Evolutionary conservation across 2,797 vertebrate genomes (phyloP).

Genomic region (Bradypus variegatus): DNA sequence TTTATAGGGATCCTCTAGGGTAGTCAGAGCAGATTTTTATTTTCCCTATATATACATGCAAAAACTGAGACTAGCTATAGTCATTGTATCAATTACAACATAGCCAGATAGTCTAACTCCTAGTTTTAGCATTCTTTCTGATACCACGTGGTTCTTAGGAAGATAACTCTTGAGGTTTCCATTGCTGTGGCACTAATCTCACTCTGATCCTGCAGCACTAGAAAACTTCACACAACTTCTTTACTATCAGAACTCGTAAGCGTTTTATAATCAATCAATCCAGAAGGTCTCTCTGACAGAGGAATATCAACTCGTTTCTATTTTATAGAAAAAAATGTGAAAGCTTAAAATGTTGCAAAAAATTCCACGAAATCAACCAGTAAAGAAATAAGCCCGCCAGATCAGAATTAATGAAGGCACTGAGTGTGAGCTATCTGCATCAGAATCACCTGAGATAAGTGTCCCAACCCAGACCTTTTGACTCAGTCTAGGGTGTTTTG

Average conservation of each 20-base stretch:
- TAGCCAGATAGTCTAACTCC: background rate
- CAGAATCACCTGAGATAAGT: background rate
- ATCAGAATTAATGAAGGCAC: background rate
- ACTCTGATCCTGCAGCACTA: background rate
- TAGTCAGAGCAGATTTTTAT: background rate
- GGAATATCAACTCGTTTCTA: background rate
- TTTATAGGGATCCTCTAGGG: background rate
- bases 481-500: background rate
- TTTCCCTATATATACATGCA: background rate
- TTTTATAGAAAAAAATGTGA: background rate
- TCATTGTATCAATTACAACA: background rate
- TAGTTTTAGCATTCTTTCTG: background rate
- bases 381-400: background rate
- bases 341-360: background rate
- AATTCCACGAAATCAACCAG: background rate
- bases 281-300: background rate
- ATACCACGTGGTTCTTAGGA: no score
- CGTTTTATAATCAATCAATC: background rate
- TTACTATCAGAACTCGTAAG: background rate
- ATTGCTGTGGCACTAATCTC: background rate
- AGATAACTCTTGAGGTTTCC: no score
- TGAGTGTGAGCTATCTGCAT: background rate
- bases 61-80: background rate
- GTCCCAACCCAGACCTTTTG: background rate
- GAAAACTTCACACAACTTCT: background rate